These are phyloP conservation scores for Volucella inflata DNA, from an alignment of 2,888 invertebrate species.

Conservation along the genomic window DNA sequence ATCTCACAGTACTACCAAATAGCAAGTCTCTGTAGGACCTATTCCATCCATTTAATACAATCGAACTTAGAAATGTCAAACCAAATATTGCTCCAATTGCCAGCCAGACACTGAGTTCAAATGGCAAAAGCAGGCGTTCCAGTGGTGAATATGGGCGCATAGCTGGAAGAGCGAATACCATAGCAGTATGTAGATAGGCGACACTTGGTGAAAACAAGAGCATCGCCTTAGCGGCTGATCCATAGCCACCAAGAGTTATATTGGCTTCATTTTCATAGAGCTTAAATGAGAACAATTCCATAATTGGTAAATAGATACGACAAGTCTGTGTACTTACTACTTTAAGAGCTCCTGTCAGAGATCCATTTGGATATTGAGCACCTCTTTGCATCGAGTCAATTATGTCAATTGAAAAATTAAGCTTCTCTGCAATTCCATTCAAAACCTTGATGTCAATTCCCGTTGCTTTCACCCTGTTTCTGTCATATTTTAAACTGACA, in stretches of 20 bases:
- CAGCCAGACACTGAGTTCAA: constrained; percentile 41
- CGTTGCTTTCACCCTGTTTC: neutral
- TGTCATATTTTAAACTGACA: constrained; percentile 18
- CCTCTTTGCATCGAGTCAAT: constrained; percentile 75
- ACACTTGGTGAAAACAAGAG: constrained; percentile 44
- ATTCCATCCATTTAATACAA: constrained; percentile 16
- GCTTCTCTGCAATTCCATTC: constrained; percentile 34
- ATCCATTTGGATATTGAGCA: constrained; percentile 78
- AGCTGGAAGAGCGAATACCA: constrained; percentile 65
- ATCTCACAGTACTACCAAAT: constrained; percentile 42
- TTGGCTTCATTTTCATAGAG: constrained; percentile 44
- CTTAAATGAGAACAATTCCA: neutral
- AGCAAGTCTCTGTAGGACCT: constrained; percentile 29
- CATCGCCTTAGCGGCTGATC: constrained; percentile 50
- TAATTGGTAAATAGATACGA: neutral
- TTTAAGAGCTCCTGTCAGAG: constrained; percentile 79
- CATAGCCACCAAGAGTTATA: constrained; percentile 56
- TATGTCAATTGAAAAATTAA: constrained; percentile 37
- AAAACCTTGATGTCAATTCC: constrained; percentile 53
- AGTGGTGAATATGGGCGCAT: constrained; percentile 47
- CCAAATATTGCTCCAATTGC: constrained; percentile 46
- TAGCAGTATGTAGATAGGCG: constrained; percentile 29
- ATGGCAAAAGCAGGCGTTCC: constrained; percentile 46
- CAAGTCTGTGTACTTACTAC: constrained; percentile 76
- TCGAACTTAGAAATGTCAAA: constrained; percentile 25